Conservation (phyloP, 2,888 invertebrate genomes). For the Nymphalis urticae region DNA sequence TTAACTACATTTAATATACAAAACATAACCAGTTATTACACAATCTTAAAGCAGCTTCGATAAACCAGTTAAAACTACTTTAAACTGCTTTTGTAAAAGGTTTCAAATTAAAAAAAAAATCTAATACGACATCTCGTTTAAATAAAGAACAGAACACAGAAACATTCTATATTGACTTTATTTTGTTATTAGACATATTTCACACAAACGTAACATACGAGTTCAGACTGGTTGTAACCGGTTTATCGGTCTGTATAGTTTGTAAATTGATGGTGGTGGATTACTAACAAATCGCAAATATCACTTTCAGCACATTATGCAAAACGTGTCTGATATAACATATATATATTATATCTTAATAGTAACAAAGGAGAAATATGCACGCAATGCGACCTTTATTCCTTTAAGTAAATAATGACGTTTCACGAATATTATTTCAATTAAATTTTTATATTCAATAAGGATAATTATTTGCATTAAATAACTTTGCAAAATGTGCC, state of each 20-base stretch:
- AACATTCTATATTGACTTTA: too few relatives aligned
- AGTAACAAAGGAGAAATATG: background rate
- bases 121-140: too few relatives aligned
- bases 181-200: background rate
- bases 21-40: constrained; percentile 9
- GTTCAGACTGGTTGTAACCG: constrained; percentile 22
- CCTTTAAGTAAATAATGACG: too few relatives aligned
- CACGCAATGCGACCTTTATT: background rate
- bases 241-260: constrained; percentile 16
- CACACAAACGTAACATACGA: background rate
- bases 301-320: constrained; percentile 27
- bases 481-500: constrained; percentile 6
- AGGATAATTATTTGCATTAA: background rate
- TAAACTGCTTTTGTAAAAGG: background rate
- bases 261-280: constrained; percentile 13
- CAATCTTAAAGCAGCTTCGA: constrained; percentile 12
- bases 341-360: background rate
- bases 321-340: background rate
- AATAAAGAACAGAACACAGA: too few relatives aligned
- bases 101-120: too few relatives aligned
- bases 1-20: background rate
- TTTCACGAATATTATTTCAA: too few relatives aligned
- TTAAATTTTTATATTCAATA: background rate
- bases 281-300: constrained; percentile 18
- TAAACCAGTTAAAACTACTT: constrained; percentile 16